Evolutionary conservation across 2,113 vertebrate genomes (phyloP).

Genomic region (Paradisaea rubra): DNA sequence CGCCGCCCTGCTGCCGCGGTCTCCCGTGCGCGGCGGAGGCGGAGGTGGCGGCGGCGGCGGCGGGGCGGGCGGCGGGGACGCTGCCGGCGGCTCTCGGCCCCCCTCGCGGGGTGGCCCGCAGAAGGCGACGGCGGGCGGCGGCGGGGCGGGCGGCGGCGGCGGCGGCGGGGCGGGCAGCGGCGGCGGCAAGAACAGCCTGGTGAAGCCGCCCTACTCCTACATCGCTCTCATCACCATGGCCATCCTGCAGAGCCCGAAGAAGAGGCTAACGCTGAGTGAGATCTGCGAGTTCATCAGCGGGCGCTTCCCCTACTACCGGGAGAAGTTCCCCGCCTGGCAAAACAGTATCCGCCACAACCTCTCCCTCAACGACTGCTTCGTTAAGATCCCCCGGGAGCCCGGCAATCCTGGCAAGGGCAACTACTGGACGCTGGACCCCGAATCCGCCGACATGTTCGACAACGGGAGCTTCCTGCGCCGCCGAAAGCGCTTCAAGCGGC

Average conservation of each 20-base stretch:
- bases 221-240: slow-evolving; percentile 97
- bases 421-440: slow-evolving; percentile 95
- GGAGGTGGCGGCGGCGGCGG: too few species aligned
- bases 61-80: too few species aligned
- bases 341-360: slow-evolving; percentile 82
- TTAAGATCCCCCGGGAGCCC: slow-evolving; percentile 56
- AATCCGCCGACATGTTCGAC: slow-evolving; percentile 9
- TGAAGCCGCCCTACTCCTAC: slow-evolving; percentile 94
- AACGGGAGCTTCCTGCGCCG: background rate
- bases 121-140: too few species aligned
- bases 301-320: slow-evolving; percentile 94
- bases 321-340: slow-evolving; percentile 95
- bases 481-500: slow-evolving; percentile 91
- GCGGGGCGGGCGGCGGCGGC: too few species aligned
- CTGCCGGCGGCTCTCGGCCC: too few species aligned
- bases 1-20: too few species aligned
- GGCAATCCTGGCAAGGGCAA: slow-evolving; percentile 90
- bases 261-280: slow-evolving; percentile 90
- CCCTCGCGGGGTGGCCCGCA: too few species aligned
- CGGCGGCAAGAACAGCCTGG: slow-evolving; percentile 65
- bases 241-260: slow-evolving; percentile 95
- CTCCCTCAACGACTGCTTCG: slow-evolving; percentile 81
- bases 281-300: slow-evolving; percentile 98
- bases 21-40: too few species aligned
- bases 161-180: too few species aligned